phyloP scores from a whole-genome alignment of 2,113 vertebrate species.

The Semnopithecus entellus region DNA sequence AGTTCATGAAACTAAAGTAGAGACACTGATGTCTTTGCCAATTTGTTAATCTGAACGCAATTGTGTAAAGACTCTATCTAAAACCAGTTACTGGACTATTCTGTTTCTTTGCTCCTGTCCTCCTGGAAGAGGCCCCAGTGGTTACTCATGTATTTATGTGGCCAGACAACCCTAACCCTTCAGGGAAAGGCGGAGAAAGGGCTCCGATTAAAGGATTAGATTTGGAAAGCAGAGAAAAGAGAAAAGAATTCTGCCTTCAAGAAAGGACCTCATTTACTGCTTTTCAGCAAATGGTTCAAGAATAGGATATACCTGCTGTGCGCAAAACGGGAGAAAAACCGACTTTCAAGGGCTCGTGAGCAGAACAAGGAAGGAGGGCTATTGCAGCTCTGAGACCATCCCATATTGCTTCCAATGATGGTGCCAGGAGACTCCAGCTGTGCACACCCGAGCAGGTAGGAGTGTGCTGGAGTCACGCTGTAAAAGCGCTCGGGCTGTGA shows the following conservation, averaged over 20 bases:
- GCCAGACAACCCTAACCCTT: not conserved
- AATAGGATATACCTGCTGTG: not conserved
- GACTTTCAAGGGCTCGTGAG: constrained; percentile 68
- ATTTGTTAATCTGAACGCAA: not conserved
- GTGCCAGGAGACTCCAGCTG: constrained; percentile 73
- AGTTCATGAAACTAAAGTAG: not conserved
- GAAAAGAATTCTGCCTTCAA: not conserved
- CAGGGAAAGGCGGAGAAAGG: not conserved
- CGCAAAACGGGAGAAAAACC: constrained; percentile 35
- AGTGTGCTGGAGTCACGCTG: constrained; percentile 45
- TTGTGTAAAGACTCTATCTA: not conserved
- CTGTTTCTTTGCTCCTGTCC: not conserved
- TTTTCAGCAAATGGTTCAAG: constrained; percentile 18
- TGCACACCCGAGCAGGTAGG: constrained; percentile 51
- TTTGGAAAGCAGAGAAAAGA: not conserved
- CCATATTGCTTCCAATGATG: not conserved
- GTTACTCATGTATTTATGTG: not conserved
- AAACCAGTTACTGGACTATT: not conserved
- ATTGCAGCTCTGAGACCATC: constrained; percentile 44
- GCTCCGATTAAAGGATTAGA: not conserved
- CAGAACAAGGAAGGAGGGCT: constrained; percentile 67
- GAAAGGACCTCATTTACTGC: not conserved
- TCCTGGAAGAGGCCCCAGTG: not conserved
- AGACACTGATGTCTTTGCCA: not conserved
- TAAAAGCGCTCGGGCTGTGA: constrained; percentile 62